phyloP scores from a whole-genome alignment of 2,113 vertebrate genomes.

The Marcusenius ussheri region DNA sequence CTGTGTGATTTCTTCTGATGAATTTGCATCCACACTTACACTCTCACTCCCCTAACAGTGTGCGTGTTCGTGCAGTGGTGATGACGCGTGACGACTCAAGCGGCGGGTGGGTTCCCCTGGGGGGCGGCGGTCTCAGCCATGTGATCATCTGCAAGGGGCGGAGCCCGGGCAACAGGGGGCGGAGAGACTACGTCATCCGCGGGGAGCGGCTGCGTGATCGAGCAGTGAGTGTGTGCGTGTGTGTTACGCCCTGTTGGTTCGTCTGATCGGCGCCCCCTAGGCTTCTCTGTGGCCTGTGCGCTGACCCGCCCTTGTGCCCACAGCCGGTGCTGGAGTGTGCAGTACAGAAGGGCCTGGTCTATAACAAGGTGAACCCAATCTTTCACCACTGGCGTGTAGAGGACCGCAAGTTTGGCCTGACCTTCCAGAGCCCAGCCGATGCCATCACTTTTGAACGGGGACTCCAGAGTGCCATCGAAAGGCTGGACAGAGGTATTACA shows the following conservation, averaged over 20 bases:
- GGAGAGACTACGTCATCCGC: conserved; percentile 75
- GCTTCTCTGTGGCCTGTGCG: not conserved
- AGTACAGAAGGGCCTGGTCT: conserved; percentile 75
- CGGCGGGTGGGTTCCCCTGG: conserved; percentile 86
- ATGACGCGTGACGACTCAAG: conserved; percentile 92
- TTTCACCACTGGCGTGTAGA: conserved; percentile 89
- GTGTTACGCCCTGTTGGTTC: conserved; percentile 37
- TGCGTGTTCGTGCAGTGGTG: conserved; percentile 88
- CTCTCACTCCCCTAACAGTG: conserved; percentile 51
- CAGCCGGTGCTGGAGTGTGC: conserved; percentile 80
- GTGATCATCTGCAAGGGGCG: conserved; percentile 78
- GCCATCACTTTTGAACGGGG: conserved; percentile 80
- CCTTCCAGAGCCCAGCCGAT: conserved; percentile 83
- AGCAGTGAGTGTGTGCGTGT: conserved; percentile 74
- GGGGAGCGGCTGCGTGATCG: conserved; percentile 84
- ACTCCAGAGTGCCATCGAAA: conserved; percentile 73
- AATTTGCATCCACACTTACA: conserved; percentile 30
- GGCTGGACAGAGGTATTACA: conserved; percentile 72
- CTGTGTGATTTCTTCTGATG: conserved; percentile 24
- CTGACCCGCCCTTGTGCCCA: conserved; percentile 21
- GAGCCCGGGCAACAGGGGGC: conserved; percentile 67
- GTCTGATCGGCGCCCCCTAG: not conserved
- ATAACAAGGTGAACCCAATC: conserved; percentile 91
- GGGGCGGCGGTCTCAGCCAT: conserved; percentile 83
- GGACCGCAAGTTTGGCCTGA: conserved; percentile 82